Conservation (phyloP, 2,888 invertebrate genomes). For the Caenorhabditis angaria region DNA sequence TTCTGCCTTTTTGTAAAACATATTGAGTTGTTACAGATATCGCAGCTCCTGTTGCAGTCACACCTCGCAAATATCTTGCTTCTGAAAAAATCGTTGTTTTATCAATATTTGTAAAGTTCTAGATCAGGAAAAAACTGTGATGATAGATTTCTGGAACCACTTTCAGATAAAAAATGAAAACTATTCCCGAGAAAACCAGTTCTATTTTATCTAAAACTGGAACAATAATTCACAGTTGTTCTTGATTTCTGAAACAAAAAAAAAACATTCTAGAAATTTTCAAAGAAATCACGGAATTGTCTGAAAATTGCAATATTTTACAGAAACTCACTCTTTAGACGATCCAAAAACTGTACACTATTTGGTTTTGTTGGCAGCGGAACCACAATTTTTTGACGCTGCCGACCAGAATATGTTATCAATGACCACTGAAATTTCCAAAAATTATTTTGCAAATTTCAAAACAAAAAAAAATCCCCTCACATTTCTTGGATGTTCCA, state of each 20-base stretch:
- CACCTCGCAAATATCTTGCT: conserved; percentile 51
- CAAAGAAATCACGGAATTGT: not conserved
- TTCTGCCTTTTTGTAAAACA: conserved; percentile 24
- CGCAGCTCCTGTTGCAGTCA: conserved; percentile 61
- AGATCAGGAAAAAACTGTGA: too few species aligned
- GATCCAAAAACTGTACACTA: conserved; percentile 33
- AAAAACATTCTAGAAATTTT: too few species aligned
- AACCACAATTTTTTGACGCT: conserved; percentile 49
- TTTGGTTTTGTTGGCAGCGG: conserved; percentile 40
- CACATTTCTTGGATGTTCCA: conserved; percentile 32
- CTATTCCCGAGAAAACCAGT: too few species aligned
- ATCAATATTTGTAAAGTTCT: too few species aligned
- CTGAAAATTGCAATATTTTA: not conserved
- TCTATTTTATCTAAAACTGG: too few species aligned
- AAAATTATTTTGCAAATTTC: not conserved
- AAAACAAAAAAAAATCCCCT: conserved; percentile 11
- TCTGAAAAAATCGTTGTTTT: conserved; percentile 44
- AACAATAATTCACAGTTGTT: too few species aligned
- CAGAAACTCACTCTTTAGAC: conserved; percentile 35
- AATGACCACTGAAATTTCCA: conserved; percentile 47
- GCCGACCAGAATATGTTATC: conserved; percentile 49
- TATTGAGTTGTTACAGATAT: conserved; percentile 48
- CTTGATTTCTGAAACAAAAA: too few species aligned
- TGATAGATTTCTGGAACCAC: too few species aligned
- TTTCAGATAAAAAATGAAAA: too few species aligned